Evolutionary conservation across 2,888 invertebrate species (phyloP).

Genomic region (Torymus aiolomorphi): DNA sequence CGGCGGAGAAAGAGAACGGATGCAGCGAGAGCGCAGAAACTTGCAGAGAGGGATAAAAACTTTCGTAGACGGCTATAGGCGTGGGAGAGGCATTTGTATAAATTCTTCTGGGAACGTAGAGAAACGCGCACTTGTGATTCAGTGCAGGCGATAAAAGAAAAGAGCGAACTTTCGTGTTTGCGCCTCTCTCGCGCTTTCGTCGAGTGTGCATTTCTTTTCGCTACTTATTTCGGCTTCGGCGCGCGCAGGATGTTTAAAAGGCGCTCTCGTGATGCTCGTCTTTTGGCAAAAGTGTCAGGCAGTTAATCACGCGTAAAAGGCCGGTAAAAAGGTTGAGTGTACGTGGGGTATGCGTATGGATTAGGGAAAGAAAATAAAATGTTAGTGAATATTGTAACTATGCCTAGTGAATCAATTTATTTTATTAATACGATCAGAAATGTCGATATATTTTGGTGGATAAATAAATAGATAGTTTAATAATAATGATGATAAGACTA

Average conservation of each 20-base stretch:
- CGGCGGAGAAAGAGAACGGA: conserved; percentile 22
- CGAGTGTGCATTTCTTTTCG: conserved; percentile 25
- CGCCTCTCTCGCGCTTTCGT: conserved; percentile 12
- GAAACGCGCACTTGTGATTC: conserved; percentile 64
- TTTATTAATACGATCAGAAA: no score
- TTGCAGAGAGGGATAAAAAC: conserved; percentile 65
- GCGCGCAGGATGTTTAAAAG: conserved; percentile 40
- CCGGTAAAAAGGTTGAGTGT: conserved; percentile 35
- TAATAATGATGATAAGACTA: no score
- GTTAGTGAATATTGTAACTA: no score
- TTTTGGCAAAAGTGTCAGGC: conserved; percentile 44
- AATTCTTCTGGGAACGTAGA: conserved; percentile 67
- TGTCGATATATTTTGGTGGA: no score
- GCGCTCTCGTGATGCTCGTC: neutral
- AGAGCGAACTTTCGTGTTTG: conserved; percentile 39
- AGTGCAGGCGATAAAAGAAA: conserved; percentile 63
- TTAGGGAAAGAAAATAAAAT: neutral
- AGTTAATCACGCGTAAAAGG: conserved; percentile 49
- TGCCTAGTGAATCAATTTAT: no score
- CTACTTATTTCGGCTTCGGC: conserved; percentile 14
- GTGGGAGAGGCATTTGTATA: conserved; percentile 73
- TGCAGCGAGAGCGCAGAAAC: conserved; percentile 34
- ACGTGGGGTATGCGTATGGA: neutral
- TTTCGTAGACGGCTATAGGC: conserved; percentile 62
- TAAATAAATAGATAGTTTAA: no score